These are phyloP conservation scores for Prolemur simus DNA, from an alignment of 2,113 vertebrate genomes.

Conservation along the genomic window DNA sequence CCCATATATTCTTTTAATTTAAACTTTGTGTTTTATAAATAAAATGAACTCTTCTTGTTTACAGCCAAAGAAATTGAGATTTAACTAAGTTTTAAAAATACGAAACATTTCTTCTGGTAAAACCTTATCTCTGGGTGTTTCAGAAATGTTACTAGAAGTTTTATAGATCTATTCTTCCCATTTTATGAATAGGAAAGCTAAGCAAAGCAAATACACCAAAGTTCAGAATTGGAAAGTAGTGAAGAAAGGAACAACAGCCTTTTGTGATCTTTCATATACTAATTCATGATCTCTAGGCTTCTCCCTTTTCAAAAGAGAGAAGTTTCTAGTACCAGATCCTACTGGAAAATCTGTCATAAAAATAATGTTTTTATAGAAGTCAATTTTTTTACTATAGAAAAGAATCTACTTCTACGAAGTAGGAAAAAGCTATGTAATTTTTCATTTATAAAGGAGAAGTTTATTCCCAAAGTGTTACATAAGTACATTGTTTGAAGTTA, in stretches of 20 bases:
- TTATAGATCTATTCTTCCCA: not conserved
- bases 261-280: not conserved
- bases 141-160: not conserved
- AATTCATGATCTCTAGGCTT: not conserved
- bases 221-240: not conserved
- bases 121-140: not conserved
- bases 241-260: not conserved
- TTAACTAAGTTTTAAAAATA: not conserved
- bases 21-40: not conserved
- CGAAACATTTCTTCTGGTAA: not conserved
- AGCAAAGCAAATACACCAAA: not conserved
- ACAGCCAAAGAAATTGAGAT: not conserved
- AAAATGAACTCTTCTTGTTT: not conserved
- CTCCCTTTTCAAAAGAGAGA: not conserved
- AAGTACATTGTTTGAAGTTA: not conserved
- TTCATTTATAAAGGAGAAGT: not conserved
- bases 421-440: not conserved
- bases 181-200: conserved; percentile 6
- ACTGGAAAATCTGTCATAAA: not conserved
- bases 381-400: not conserved
- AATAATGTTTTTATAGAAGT: not conserved
- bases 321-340: not conserved
- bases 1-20: not conserved
- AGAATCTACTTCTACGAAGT: not conserved
- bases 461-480: not conserved